Percentiles rank a stretch among this genome's conserved stretches.
Evolutionary conservation across 2,888 invertebrate species (phyloP).

Genomic region (Ennomos quercinarius): DNA sequence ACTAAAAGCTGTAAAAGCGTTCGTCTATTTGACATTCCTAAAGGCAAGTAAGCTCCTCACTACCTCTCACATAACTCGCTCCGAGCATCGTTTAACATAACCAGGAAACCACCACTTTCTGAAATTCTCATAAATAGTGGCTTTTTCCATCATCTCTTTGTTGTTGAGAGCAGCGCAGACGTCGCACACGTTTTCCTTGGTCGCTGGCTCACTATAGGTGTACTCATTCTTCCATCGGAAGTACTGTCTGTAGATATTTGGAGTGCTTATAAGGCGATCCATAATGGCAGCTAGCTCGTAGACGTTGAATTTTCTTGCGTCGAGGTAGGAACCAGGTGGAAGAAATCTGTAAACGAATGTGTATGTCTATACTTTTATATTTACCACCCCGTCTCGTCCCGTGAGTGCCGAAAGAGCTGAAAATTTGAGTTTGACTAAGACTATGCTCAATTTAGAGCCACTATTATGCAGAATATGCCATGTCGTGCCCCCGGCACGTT

Average conservation of each 20-base stretch:
- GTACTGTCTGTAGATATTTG: slow-evolving; percentile 55
- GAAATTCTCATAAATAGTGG: slow-evolving; percentile 55
- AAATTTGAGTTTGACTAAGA: no score
- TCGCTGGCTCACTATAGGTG: slow-evolving; percentile 51
- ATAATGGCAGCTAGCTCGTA: slow-evolving; percentile 57
- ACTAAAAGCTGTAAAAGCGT: no score
- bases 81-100: slow-evolving; percentile 39
- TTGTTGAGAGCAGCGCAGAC: slow-evolving; percentile 66
- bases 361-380: no score
- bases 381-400: no score
- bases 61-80: no score
- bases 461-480: no score
- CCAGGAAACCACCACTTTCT: slow-evolving; percentile 67
- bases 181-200: slow-evolving; percentile 58
- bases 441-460: no score
- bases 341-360: slow-evolving; percentile 63
- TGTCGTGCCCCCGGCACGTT: no score
- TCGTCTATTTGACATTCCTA: no score
- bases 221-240: slow-evolving; percentile 66
- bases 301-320: slow-evolving; percentile 50
- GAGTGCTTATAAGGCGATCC: slow-evolving; percentile 51
- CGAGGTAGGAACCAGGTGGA: slow-evolving; percentile 71
- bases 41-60: no score
- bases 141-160: slow-evolving; percentile 40
- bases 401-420: no score